A percentile compares a stretch with the other conserved stretches of the same genome.
Evolutionary conservation across 64 coral and sea anemone genomes (phyloP).

Genomic region (Stichodactyla mertensii): DNA sequence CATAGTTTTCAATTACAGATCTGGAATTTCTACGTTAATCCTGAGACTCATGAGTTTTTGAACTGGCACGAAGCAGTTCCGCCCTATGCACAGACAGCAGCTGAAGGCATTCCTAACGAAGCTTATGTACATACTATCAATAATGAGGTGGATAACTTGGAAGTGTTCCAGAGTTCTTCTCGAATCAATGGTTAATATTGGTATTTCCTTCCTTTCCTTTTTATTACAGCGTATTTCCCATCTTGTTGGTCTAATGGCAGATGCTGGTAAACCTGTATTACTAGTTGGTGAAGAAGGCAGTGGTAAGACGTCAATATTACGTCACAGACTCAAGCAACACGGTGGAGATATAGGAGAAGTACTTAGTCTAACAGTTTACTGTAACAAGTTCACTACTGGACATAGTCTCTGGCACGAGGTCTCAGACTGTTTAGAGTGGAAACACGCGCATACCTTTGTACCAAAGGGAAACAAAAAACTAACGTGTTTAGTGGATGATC

Average conservation of each 20-base stretch:
- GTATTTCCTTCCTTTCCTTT: neutral
- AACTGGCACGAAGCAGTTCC: constrained; percentile 78
- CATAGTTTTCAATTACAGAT: constrained; percentile 46
- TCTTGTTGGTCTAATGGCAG: constrained; percentile 79
- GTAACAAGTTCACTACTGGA: constrained; percentile 94
- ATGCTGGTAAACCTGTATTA: constrained; percentile 87
- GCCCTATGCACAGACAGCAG: constrained; percentile 82
- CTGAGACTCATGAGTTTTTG: constrained; percentile 88
- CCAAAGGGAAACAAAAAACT: constrained; percentile 96
- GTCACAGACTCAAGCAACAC: constrained; percentile 80
- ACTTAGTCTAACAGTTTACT: constrained; percentile 79
- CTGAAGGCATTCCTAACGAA: constrained; percentile 90
- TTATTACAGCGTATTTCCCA: constrained; percentile 82
- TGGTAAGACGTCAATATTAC: constrained; percentile 92
- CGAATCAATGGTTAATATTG: neutral
- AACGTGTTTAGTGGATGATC: constrained; percentile 85
- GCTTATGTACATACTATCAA: constrained; percentile 84
- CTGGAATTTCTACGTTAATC: constrained; percentile 89
- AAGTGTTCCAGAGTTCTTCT: neutral
- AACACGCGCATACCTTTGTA: constrained; percentile 89
- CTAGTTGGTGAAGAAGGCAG: constrained; percentile 85
- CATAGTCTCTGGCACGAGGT: constrained; percentile 76
- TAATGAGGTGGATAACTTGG: constrained; percentile 54
- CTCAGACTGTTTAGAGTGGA: constrained; percentile 86
- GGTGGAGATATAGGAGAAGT: constrained; percentile 86